A percentile compares a stretch with the other conserved stretches of the same genome.
Conservation (phyloP, 2,113 vertebrate species). For the Lonchura striata region DNA sequence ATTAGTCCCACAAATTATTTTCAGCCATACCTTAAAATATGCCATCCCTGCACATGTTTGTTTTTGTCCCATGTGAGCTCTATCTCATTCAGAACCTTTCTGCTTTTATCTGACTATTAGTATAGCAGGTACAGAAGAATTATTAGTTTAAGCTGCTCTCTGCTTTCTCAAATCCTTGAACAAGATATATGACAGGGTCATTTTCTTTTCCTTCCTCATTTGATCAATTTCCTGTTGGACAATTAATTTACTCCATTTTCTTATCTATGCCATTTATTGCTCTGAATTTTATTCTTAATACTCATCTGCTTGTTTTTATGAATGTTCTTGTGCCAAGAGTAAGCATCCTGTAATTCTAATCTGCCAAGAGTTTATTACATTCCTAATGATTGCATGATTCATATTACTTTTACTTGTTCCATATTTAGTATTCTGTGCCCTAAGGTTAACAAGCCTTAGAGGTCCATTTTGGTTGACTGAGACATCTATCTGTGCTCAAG, state of each 20-base stretch:
- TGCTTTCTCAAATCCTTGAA: not conserved
- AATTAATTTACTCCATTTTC: conserved; percentile 2
- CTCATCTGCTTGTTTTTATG: not conserved
- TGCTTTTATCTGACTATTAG: not conserved
- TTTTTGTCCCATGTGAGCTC: not conserved
- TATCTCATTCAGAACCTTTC: not conserved
- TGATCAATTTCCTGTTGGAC: not conserved
- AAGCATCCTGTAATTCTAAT: not conserved
- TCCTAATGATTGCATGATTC: conserved; percentile 5
- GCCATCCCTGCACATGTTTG: not conserved
- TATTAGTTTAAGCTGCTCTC: not conserved
- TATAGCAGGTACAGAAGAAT: not conserved
- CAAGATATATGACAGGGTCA: not conserved
- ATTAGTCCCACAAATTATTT: not conserved
- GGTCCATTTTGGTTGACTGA: not conserved
- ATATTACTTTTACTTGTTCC: not conserved
- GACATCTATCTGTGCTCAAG: not conserved
- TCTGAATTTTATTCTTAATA: not conserved
- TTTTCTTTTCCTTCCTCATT: not conserved
- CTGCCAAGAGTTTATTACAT: conserved; percentile 4
- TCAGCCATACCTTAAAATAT: not conserved
- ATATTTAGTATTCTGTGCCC: not conserved
- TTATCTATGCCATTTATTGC: not conserved
- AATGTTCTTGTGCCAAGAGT: not conserved
- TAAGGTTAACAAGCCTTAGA: not conserved